Evolutionary conservation across 1,140 invertebrate genomes (phyloP).

Genomic region (Aradophagus sp.): DNA sequence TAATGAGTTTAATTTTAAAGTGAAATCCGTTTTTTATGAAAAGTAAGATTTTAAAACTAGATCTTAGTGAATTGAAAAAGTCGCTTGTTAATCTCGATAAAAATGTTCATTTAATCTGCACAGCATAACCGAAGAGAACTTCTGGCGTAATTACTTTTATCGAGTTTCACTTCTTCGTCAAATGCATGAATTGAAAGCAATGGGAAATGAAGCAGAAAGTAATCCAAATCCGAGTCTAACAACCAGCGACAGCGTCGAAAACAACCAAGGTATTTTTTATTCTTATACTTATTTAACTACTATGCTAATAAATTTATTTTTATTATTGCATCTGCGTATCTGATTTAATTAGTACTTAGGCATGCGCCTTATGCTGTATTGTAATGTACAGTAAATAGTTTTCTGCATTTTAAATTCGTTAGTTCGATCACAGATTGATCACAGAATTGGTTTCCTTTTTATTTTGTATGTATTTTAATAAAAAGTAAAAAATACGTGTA

Average conservation of each 20-base stretch:
- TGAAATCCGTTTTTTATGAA: no score
- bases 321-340: slow-evolving; percentile 39
- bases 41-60: no score
- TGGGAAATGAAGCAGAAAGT: slow-evolving; percentile 75
- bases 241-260: slow-evolving; percentile 69
- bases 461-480: no score
- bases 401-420: slow-evolving; percentile 7
- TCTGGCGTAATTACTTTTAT: slow-evolving; percentile 99
- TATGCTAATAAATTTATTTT: slow-evolving; percentile 10
- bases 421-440: slow-evolving; percentile 12
- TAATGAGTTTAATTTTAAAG: no score
- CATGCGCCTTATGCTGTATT: slow-evolving; percentile 55
- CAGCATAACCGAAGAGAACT: slow-evolving; percentile 97
- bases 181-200: slow-evolving; percentile 88
- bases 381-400: slow-evolving; percentile 50
- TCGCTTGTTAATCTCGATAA: no score
- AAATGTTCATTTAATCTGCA: slow-evolving; percentile 58
- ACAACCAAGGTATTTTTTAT: slow-evolving; percentile 70
- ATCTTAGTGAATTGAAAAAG: no score
- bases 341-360: slow-evolving; percentile 33
- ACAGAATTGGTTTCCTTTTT: no score
- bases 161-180: slow-evolving; percentile 98
- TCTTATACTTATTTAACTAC: slow-evolving; percentile 1
- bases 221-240: slow-evolving; percentile 67
- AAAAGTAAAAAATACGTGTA: no score